phyloP scores from a whole-genome alignment of 1,140 invertebrate genomes.

The Apocrypta bakeri region DNA sequence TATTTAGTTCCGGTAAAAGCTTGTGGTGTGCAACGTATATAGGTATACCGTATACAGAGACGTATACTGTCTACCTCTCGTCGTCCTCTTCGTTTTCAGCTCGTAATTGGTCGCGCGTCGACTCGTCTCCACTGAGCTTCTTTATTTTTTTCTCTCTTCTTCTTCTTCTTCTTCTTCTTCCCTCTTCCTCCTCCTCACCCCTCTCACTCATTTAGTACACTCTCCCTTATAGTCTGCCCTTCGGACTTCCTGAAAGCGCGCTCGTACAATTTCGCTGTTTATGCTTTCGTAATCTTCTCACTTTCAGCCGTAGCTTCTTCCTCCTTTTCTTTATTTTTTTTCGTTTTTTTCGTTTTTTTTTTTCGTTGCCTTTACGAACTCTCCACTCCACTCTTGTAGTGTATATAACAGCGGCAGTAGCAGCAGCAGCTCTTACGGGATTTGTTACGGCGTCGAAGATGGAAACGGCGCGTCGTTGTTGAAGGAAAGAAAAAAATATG shows the following conservation, averaged over 20 bases:
- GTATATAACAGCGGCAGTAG: background rate
- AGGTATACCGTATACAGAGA: background rate
- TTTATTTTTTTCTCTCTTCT: background rate
- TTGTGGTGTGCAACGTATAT: background rate
- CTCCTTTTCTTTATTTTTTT: background rate
- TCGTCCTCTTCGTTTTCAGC: background rate
- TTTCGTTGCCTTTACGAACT: background rate
- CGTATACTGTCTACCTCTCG: background rate
- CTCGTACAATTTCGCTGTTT: constrained; percentile 37
- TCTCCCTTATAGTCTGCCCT: background rate
- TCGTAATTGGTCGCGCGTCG: constrained; percentile 35
- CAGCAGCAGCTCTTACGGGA: background rate
- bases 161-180: background rate
- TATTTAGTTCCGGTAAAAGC: constrained; percentile 39
- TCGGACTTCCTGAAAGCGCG: constrained; percentile 35
- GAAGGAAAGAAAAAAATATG: background rate
- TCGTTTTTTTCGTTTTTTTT: background rate
- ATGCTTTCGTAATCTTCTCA: constrained; percentile 48
- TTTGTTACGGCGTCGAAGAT: background rate
- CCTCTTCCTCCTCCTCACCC: too few species aligned
- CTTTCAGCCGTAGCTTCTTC: constrained; percentile 41
- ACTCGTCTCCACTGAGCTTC: constrained; percentile 5
- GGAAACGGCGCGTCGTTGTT: background rate
- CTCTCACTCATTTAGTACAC: constrained; percentile 26
- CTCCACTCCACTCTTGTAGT: background rate